Conservation (phyloP, 2,888 invertebrate genomes). For the Hirudinaria manillensis region DNA sequence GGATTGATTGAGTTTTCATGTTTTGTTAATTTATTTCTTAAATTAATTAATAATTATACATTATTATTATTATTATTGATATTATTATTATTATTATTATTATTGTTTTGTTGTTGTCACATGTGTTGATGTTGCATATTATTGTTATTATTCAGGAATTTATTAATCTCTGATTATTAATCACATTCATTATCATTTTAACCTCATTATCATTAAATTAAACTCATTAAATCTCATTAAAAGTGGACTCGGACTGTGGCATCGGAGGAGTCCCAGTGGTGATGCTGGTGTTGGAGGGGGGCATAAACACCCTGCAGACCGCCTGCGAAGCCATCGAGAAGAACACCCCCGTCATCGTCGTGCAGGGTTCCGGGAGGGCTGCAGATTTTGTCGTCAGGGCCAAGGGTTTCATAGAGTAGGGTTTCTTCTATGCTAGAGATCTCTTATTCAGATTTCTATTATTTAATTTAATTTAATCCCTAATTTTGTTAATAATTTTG, state of each 20-base stretch:
- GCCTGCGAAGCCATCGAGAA: slow-evolving; percentile 44
- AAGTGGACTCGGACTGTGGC: background rate
- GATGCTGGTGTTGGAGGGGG: slow-evolving; percentile 92
- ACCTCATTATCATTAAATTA: too few relatives aligned
- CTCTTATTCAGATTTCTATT: slow-evolving; percentile 4
- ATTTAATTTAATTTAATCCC: background rate
- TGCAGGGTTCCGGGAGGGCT: slow-evolving; percentile 51
- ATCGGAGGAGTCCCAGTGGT: slow-evolving; percentile 68
- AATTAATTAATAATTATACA: too few relatives aligned
- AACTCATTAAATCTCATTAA: too few relatives aligned
- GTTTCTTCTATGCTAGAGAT: background rate
- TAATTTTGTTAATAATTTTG: background rate
- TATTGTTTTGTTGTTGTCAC: too few relatives aligned
- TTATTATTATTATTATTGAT: background rate
- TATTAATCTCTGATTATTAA: too few relatives aligned
- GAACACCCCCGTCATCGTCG: slow-evolving; percentile 50
- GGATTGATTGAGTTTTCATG: too few relatives aligned
- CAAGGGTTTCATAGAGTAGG: slow-evolving; percentile 36
- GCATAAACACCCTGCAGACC: slow-evolving; percentile 70
- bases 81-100: too few relatives aligned
- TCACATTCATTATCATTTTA: too few relatives aligned
- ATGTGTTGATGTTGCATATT: too few relatives aligned
- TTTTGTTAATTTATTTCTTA: background rate
- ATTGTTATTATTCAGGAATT: too few relatives aligned
- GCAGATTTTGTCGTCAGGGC: slow-evolving; percentile 51